These are phyloP conservation scores for Lamprotornis superbus DNA, from an alignment of 2,113 vertebrate genomes.

Conservation along the genomic window DNA sequence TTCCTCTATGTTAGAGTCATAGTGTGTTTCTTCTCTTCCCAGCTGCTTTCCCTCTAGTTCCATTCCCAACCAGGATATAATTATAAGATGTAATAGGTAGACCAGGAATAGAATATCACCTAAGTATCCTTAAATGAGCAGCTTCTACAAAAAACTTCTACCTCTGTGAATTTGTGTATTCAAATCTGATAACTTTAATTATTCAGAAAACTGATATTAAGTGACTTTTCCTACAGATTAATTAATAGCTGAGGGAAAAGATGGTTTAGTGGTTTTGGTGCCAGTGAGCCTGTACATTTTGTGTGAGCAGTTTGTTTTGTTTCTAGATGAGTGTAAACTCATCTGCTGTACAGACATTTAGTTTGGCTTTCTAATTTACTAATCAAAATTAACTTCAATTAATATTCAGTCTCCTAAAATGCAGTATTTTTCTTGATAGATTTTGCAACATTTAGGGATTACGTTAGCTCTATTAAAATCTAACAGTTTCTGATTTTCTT, in stretches of 20 bases:
- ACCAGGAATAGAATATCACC: neutral
- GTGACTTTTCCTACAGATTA: neutral
- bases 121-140: neutral
- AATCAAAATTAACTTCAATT: neutral
- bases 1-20: neutral
- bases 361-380: neutral
- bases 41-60: neutral
- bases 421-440: neutral
- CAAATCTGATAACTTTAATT: neutral
- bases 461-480: neutral
- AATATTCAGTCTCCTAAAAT: neutral
- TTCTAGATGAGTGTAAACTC: neutral
- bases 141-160: neutral
- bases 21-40: neutral
- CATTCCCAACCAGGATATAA: neutral
- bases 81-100: neutral
- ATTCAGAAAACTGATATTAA: neutral
- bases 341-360: neutral
- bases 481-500: neutral
- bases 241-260: conserved; percentile 11
- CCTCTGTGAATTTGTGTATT: neutral
- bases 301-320: neutral
- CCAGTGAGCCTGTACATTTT: neutral
- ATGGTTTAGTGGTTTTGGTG: neutral
- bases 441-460: neutral